phyloP scores from a whole-genome alignment of 2,797 vertebrate genomes.

The Erpetoichthys calabaricus region DNA sequence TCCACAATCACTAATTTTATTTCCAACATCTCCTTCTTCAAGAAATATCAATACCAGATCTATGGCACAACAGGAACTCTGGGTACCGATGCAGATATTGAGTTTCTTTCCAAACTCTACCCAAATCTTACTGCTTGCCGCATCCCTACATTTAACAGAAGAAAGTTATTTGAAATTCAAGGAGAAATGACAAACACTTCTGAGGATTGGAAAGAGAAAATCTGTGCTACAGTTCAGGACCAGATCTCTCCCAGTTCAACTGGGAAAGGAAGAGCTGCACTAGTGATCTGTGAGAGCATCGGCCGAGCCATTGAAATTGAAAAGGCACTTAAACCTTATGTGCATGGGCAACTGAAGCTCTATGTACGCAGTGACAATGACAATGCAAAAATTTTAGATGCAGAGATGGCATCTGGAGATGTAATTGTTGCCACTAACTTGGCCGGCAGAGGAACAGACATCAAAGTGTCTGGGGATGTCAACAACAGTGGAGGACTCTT shows the following conservation, averaged over 20 bases:
- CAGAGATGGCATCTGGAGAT: conserved; percentile 15
- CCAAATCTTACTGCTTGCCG: conserved; percentile 23
- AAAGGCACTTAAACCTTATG: not conserved
- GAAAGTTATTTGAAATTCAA: conserved; percentile 40
- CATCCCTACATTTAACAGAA: conserved; percentile 37
- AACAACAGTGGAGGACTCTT: conserved; percentile 29
- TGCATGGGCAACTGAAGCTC: conserved; percentile 8
- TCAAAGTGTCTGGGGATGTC: conserved; percentile 29
- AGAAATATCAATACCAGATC: conserved; percentile 29
- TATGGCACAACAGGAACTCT: conserved; percentile 45
- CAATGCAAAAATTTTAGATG: conserved; percentile 17
- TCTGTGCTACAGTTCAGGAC: conserved; percentile 21
- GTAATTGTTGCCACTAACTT: conserved; percentile 45
- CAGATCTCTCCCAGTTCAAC: conserved; percentile 12
- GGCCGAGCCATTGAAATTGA: conserved; percentile 19
- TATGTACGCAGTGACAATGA: conserved; percentile 39
- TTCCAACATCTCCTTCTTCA: conserved; percentile 36
- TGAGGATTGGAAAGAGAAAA: conserved; percentile 25
- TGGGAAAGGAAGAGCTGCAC: conserved; percentile 27
- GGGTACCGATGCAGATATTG: conserved; percentile 29
- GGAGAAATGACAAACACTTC: conserved; percentile 17
- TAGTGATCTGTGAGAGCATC: conserved; percentile 46
- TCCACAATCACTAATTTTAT: conserved; percentile 41
- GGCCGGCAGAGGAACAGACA: conserved; percentile 34
- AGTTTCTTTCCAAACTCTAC: conserved; percentile 32